Evolutionary conservation across 2,888 invertebrate species (phyloP), one percentile per base, ranked within the genome.

Genomic region (Dioctria linearis): DNA sequence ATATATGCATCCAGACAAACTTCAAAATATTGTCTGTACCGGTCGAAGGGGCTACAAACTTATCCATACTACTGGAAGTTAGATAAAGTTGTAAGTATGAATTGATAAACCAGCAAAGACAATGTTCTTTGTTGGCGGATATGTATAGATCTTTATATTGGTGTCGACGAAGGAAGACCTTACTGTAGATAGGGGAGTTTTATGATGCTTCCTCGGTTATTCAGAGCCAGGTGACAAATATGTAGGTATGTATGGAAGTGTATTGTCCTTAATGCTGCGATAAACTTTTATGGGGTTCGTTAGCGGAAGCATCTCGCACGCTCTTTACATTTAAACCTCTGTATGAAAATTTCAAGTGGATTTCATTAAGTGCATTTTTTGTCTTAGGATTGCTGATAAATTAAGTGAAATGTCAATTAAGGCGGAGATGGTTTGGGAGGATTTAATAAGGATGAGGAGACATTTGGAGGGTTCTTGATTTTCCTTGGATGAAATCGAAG

Each of bases 211-310:
- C 9, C 11, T 54, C 54, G 54, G 6, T 54, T n/a, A 25, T 43
- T 37, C 42, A 73, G 25, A 25, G 25, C 1, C 54, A 37, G 73
- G 57, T 42, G 59, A 73, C 57, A 40, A 25, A 3, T 3, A n/a
- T 51, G 57, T 57, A 73, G 25, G 25, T 25, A 2, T 25, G 25
- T 25, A 25, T 25, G 25, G 25, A 25, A 25, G 25, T 25, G 25
- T 25, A 25, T 25, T 25, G 42, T 42, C 49, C 42, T 57, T 73
- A 57, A 73, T 9, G 73, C 11, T 6, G 39, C 59, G 73, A 73
- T 57, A 73, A 73, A 73, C 73, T 51, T 73, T 73, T 59, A 73
- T 42, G 73, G 40, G 8, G 6, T 59, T 73, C 73, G 73, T 73
- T 73, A 73, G 11, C 40, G 71, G 54, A 49, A 71, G 51, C 51